Evolutionary conservation across 2,888 invertebrate genomes (phyloP), one percentile per base, ranked within the genome.

Genomic region (Syrphus vitripennis): DNA sequence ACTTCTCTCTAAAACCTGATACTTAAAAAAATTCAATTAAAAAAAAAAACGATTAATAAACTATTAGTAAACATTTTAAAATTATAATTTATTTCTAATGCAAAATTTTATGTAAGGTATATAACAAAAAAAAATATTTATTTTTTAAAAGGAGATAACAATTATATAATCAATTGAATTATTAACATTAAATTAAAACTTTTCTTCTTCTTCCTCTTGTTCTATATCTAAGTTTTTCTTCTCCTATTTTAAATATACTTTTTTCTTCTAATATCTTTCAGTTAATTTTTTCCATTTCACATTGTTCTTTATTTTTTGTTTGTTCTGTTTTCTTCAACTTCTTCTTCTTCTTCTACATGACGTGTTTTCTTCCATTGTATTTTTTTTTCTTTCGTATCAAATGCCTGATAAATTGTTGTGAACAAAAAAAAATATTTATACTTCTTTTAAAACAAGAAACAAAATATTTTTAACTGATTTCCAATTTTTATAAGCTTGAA

Each of bases 401-500:
- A 65, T 87, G 87, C 80, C 83, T 87, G 83, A 83, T 78, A 71
- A 78, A 78, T 86, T 86, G 84, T 87, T 82, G 82, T 81, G 48
- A 80, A 78, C n/a, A 9, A 45, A 71, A 70, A 79, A 86, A 82
- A 82, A 82, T 82, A 74, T 83, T 79, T 87, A 83, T 83, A 78
- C 42, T 75, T 83, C 79, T 87, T 87, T 75, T 67, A 74, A 78
- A 82, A 78, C 78, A 75, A 87, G 83, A 87, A 87, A 80, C 78
- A 83, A 84, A 76, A 87, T 87, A 82, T 80, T 84, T 84, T 84
- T 77, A 83, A 79, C 87, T 87, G 87, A 87, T 87, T 87, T 87
- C 78, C 74, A 87, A 83, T 78, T 82, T 50, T 77, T 79, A 86
- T 87, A 87, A 88, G 87, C 87, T 88, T 89, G 88, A 89, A 88